Conservation (phyloP, 2,113 vertebrate genomes). For the Pseudopodoces humilis region DNA sequence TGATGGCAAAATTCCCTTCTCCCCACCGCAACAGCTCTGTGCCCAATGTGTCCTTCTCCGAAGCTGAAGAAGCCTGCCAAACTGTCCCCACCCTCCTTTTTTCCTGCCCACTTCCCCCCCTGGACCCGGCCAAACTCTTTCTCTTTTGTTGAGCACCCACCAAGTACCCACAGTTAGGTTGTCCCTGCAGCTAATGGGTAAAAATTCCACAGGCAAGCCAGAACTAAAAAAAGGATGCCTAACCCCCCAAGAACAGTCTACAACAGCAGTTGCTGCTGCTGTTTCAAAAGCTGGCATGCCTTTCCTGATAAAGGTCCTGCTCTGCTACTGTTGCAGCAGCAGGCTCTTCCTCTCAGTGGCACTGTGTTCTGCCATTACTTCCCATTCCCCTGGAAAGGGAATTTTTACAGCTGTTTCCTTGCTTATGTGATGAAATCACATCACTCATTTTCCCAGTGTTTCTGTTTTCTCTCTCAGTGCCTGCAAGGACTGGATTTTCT, state of each 20-base stretch:
- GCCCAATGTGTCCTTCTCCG: no score
- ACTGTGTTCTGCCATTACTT: background rate
- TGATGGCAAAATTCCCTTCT: no score
- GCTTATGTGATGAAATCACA: constrained; percentile 12
- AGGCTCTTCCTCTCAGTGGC: background rate
- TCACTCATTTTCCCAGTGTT: background rate
- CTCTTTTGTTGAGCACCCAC: no score
- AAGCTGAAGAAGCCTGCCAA: no score
- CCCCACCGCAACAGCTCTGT: no score
- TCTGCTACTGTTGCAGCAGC: background rate
- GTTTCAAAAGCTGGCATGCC: background rate
- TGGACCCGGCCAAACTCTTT: no score
- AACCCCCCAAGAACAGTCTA: background rate
- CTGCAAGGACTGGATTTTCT: constrained; percentile 95
- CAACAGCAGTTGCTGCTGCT: background rate
- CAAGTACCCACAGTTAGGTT: no score
- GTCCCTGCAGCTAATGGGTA: no score
- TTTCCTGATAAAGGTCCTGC: background rate
- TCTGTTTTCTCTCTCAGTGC: constrained; percentile 77
- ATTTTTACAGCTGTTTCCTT: background rate
- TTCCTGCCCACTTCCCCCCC: no score
- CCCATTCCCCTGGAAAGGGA: background rate
- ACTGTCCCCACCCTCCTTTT: no score
- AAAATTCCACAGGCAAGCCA: no score
- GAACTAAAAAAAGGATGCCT: no score